Percentiles rank a stretch among this genome's conserved stretches.
These are phyloP conservation scores for Hippasteria phrygiana DNA, from an alignment of 53 echinoderm and acorn worm species.

Conservation along the genomic window DNA sequence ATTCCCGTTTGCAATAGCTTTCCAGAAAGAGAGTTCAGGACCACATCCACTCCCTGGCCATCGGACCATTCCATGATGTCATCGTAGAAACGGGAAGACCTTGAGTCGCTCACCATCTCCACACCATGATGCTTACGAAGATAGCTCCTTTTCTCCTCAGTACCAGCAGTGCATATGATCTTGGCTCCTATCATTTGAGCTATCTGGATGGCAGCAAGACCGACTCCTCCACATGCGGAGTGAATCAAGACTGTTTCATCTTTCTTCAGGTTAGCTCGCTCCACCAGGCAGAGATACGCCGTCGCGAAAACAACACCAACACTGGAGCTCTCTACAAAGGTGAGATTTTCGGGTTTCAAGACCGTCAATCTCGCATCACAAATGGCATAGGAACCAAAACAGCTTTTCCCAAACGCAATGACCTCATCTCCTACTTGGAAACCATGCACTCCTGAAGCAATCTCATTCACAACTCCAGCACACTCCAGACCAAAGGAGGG, in stretches of 20 bases:
- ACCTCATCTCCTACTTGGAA: constrained; percentile 82
- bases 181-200: constrained; percentile 77
- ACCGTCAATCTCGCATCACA: constrained; percentile 75
- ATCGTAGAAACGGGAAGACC: constrained; percentile 65
- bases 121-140: constrained; percentile 67
- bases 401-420: constrained; percentile 75
- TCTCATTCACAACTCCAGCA: constrained; percentile 77
- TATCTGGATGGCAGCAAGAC: constrained; percentile 87
- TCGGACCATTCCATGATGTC: constrained; percentile 75
- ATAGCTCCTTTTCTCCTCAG: constrained; percentile 53
- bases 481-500: constrained; percentile 82
- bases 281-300: constrained; percentile 82
- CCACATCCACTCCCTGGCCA: constrained; percentile 85
- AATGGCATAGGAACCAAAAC: constrained; percentile 81
- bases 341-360: constrained; percentile 74
- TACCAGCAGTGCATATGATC: constrained; percentile 76
- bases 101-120: constrained; percentile 54
- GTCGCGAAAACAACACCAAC: constrained; percentile 77
- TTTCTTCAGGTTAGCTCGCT: constrained; percentile 77
- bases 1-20: constrained; percentile 78
- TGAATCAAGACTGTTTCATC: constrained; percentile 84
- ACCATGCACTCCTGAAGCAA: constrained; percentile 70
- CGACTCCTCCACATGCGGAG: constrained; percentile 74
- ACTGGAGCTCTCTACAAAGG: constrained; percentile 67
- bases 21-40: constrained; percentile 80